Base-by-base conservation (phyloP, 2,888 invertebrate genomes). In the Odontocolon sp. region DNA sequence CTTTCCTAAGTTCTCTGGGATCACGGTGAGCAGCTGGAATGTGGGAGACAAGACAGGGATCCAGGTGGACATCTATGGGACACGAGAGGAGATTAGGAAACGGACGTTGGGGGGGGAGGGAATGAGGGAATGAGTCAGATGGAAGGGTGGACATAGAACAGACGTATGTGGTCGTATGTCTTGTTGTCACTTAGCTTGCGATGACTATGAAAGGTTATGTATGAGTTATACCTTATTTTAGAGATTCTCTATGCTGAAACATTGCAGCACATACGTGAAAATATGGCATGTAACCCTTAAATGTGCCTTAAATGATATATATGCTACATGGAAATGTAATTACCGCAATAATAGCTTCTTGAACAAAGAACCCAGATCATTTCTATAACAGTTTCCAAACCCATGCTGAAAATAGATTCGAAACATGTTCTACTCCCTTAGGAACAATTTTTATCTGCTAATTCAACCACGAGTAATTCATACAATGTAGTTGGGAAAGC, bases 1-100 rank as follows among this genome's bases (percentile, higher is more conserved):
- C 81, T 83, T 83, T 81, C 77, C 80, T 57, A 67, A 63, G 66
- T 68, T 56, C 33, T 31, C 73, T 56, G 70, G 36, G 52, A 45
- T 50, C 70, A 68, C 42, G 54, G 47, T 57, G 40, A 71, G 47
- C 56, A 63, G 64, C 33, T 63, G 70, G 23, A 75, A 42, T 63
- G 26, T 45, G 70, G 59, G 16, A 64, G 77, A 70, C 71, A 63
- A 61, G 54, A 26, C 23, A 70, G 66, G 28, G 66, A 59, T 47
- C 36, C 38, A 11, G n/a, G n/a, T n/a, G n/a, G n/a, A n/a, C n/a
- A n/a, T n/a, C n/a, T n/a, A n/a, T n/a, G n/a, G n/a, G n/a, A n/a
- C n/a, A n/a, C n/a, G n/a, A n/a, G n/a, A n/a, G n/a, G n/a, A n/a
- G n/a, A n/a, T n/a, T n/a, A n/a, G n/a, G 38, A 61, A 59, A 61